A percentile compares a stretch with the other conserved stretches of the same genome.
phyloP scores from a whole-genome alignment of 2,797 vertebrate genomes.

The Xenentodon cancila region DNA sequence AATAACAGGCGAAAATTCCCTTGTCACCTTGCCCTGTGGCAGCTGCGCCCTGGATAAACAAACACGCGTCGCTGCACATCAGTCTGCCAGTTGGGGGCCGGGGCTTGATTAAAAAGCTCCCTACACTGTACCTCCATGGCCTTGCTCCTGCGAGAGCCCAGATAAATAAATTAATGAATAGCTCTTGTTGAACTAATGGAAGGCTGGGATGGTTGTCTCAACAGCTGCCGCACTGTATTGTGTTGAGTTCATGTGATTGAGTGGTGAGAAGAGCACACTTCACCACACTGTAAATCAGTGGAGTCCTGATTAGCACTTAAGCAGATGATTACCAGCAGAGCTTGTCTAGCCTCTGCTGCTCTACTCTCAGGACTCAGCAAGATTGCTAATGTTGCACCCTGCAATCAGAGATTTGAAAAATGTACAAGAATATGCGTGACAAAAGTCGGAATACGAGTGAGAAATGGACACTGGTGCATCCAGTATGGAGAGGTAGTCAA shows the following conservation, averaged over 20 bases:
- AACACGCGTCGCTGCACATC: conserved; percentile 70
- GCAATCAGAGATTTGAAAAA: too few species aligned
- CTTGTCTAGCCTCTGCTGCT: conserved; percentile 14
- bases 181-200: conserved; percentile 59
- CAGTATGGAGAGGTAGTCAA: background rate
- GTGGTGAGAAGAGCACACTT: conserved; percentile 19
- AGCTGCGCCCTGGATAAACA: conserved; percentile 79
- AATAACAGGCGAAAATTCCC: conserved; percentile 56
- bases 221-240: conserved; percentile 47
- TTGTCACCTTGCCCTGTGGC: conserved; percentile 71
- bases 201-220: conserved; percentile 36
- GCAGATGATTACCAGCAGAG: conserved; percentile 44
- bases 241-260: conserved; percentile 40
- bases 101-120: conserved; percentile 77
- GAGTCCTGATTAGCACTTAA: conserved; percentile 44
- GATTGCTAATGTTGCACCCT: conserved; percentile 5
- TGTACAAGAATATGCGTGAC: too few species aligned
- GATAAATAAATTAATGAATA: conserved; percentile 76
- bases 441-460: too few species aligned
- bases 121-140: conserved; percentile 66
- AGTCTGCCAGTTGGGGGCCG: conserved; percentile 61
- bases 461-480: background rate
- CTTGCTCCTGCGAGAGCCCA: conserved; percentile 59
- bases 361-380: background rate
- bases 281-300: conserved; percentile 38